Conservation (phyloP, 2,888 invertebrate genomes). For the Parelbella ahira region DNA sequence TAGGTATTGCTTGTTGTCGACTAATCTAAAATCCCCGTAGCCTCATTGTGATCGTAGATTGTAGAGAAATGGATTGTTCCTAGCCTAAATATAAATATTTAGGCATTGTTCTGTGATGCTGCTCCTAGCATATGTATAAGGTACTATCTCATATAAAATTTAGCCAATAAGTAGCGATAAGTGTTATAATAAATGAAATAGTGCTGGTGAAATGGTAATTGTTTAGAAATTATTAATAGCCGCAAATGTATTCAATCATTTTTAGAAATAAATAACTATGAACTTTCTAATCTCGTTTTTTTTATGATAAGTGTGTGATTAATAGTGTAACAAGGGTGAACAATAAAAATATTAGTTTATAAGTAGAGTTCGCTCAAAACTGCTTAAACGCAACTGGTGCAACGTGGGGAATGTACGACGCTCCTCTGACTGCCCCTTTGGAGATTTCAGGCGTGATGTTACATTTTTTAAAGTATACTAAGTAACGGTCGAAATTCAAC, state of each 20-base stretch:
- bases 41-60: constrained; percentile 20
- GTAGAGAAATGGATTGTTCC: constrained; percentile 43
- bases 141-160: constrained; percentile 3
- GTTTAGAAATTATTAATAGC: neutral
- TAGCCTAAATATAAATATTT: constrained; percentile 41
- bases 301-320: neutral
- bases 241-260: constrained; percentile 4
- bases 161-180: constrained; percentile 8
- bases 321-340: too few relatives aligned
- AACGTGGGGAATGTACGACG: too few relatives aligned
- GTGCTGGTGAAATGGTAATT: neutral
- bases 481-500: too few relatives aligned
- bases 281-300: neutral
- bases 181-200: constrained; percentile 6
- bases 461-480: too few relatives aligned
- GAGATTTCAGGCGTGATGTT: too few relatives aligned
- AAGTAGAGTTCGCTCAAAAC: too few relatives aligned
- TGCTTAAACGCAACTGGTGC: too few relatives aligned
- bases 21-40: neutral
- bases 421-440: too few relatives aligned
- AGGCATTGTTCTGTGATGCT: constrained; percentile 49
- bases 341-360: too few relatives aligned
- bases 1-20: too few relatives aligned
- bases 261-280: constrained; percentile 6
- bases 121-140: constrained; percentile 23